Conservation (phyloP, 2,797 vertebrate species). For the Avahi laniger region DNA sequence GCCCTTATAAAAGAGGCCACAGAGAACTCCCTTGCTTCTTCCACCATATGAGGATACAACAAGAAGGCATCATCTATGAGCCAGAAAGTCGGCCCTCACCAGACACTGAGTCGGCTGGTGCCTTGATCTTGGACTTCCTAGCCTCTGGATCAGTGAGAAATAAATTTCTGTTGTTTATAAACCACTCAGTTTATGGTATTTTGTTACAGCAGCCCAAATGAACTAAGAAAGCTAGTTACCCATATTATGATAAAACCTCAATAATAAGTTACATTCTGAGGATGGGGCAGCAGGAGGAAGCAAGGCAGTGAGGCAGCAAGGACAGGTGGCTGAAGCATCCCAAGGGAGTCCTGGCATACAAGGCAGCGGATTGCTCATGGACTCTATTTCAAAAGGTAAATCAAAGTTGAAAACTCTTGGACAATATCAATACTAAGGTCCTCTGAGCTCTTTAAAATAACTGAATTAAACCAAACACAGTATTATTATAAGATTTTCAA, state of each 20-base stretch:
- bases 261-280: neutral
- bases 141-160: neutral
- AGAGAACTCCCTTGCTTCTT: neutral
- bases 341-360: neutral
- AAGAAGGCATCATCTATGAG: neutral
- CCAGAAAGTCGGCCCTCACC: neutral
- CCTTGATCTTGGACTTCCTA: neutral
- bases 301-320: neutral
- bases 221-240: neutral
- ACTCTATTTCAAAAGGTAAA: neutral
- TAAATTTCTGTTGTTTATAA: neutral
- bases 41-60: neutral
- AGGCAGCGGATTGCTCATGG: neutral
- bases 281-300: neutral
- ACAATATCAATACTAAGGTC: neutral
- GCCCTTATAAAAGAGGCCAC: neutral
- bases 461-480: neutral
- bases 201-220: neutral
- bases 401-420: neutral
- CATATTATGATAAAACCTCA: neutral
- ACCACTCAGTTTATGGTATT: neutral
- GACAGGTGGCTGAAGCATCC: neutral
- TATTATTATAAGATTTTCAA: neutral
- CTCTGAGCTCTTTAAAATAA: neutral
- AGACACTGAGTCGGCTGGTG: neutral